Evolutionary conservation across 1,140 invertebrate species (phyloP).

Genomic region (Euura lappo): DNA sequence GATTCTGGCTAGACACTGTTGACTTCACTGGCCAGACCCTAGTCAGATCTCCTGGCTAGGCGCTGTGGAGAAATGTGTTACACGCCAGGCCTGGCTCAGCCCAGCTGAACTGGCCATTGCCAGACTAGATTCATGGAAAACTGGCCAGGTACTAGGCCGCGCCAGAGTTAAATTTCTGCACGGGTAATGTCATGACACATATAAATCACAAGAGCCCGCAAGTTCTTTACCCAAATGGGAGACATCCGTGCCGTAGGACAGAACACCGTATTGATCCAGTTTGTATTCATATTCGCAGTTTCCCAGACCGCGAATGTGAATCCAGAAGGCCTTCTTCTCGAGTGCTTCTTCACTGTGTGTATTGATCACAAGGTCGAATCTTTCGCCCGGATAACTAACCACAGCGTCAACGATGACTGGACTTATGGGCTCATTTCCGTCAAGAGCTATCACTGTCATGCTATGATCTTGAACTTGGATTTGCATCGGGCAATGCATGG

Average conservation of each 20-base stretch:
- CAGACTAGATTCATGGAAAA: too few relatives aligned
- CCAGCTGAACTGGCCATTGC: too few relatives aligned
- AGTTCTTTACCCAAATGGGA: background rate
- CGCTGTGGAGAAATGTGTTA: too few relatives aligned
- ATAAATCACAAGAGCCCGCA: background rate
- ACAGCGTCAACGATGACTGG: conserved; percentile 39
- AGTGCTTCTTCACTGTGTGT: conserved; percentile 52
- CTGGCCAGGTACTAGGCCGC: too few relatives aligned
- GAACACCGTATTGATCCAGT: background rate
- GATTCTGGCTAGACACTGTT: too few relatives aligned
- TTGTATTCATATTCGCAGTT: conserved; percentile 50
- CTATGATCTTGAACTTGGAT: conserved; percentile 64
- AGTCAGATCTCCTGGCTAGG: too few relatives aligned
- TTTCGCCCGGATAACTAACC: conserved; percentile 58
- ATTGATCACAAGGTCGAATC: conserved; percentile 65
- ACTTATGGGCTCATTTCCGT: conserved; percentile 57
- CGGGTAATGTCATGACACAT: background rate
- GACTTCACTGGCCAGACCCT: too few relatives aligned
- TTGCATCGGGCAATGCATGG: conserved; percentile 62
- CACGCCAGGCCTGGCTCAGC: too few relatives aligned
- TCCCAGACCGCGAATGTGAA: conserved; percentile 55
- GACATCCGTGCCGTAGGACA: background rate
- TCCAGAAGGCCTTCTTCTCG: conserved; percentile 59
- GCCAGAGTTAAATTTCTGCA: too few relatives aligned
- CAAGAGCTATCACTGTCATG: conserved; percentile 60